Conservation (phyloP, 2,113 vertebrate genomes). For the Actinemys pallida region DNA sequence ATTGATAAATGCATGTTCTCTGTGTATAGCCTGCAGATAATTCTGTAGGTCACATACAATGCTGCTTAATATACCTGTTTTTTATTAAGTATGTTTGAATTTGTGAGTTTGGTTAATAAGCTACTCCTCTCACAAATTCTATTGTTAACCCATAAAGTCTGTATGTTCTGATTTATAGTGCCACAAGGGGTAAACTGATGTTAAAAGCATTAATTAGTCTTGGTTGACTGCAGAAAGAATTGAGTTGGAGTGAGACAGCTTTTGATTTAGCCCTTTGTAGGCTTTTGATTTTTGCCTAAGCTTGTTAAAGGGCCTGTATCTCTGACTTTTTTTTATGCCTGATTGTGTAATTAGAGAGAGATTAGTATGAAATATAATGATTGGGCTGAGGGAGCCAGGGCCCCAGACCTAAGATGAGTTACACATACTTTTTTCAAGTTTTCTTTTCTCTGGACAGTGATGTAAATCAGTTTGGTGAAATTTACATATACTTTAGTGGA, state of each 20-base stretch:
- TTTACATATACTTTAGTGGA: not conserved
- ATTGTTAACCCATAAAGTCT: slow-evolving; percentile 40
- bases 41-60: not conserved
- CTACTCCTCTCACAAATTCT: slow-evolving; percentile 35
- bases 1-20: slow-evolving; percentile 34
- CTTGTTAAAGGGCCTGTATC: slow-evolving; percentile 38
- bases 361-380: not conserved
- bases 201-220: slow-evolving; percentile 67
- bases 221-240: slow-evolving; percentile 47
- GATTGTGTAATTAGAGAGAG: slow-evolving; percentile 37
- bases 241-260: slow-evolving; percentile 41
- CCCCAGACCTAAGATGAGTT: not conserved
- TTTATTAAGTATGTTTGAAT: slow-evolving; percentile 39
- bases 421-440: not conserved
- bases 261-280: slow-evolving; percentile 51
- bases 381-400: not conserved
- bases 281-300: slow-evolving; percentile 46
- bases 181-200: slow-evolving; percentile 54
- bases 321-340: slow-evolving; percentile 5
- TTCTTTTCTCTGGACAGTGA: not conserved
- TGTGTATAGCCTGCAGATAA: not conserved
- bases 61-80: slow-evolving; percentile 37
- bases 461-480: not conserved
- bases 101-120: slow-evolving; percentile 32
- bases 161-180: slow-evolving; percentile 12